Evolutionary conservation across 2,888 invertebrate genomes (phyloP).

Genomic region (Oconnorella tubifera): DNA sequence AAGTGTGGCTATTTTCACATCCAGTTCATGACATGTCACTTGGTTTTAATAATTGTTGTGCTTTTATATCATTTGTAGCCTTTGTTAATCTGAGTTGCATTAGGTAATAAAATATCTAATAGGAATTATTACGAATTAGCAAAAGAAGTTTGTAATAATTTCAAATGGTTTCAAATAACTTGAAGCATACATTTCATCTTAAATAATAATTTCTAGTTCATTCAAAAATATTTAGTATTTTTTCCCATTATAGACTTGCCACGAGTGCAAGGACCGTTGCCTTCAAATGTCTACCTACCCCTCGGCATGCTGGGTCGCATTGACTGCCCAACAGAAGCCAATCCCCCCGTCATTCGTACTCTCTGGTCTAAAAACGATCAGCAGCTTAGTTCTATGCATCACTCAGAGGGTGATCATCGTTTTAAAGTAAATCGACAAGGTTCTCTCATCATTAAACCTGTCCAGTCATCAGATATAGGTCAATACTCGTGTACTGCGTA

Average conservation of each 20-base stretch:
- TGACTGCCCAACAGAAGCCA: conserved; percentile 93
- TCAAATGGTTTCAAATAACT: too few relatives aligned
- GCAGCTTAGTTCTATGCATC: conserved; percentile 38
- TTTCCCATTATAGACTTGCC: conserved; percentile 2
- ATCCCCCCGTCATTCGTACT: conserved; percentile 89
- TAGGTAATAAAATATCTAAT: too few relatives aligned
- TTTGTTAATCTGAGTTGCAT: too few relatives aligned
- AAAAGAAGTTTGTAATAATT: too few relatives aligned
- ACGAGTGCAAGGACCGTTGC: conserved; percentile 64
- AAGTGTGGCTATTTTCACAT: too few relatives aligned
- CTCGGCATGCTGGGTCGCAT: conserved; percentile 80
- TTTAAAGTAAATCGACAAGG: conserved; percentile 18
- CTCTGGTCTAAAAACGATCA: conserved; percentile 97
- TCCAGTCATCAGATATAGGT: conserved; percentile 87
- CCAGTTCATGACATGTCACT: too few relatives aligned
- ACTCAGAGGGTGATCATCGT: not conserved
- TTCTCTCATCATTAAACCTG: conserved; percentile 53
- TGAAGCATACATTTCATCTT: too few relatives aligned
- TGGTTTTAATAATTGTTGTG: too few relatives aligned
- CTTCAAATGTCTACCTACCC: conserved; percentile 89
- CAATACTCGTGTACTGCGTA: conserved; percentile 92
- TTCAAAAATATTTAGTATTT: not conserved
- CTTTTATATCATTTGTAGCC: too few relatives aligned
- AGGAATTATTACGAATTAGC: too few relatives aligned
- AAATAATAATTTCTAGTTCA: too few relatives aligned